phyloP scores from a whole-genome alignment of 2,888 invertebrate species.

The Hirtodrosophila histrioides region DNA sequence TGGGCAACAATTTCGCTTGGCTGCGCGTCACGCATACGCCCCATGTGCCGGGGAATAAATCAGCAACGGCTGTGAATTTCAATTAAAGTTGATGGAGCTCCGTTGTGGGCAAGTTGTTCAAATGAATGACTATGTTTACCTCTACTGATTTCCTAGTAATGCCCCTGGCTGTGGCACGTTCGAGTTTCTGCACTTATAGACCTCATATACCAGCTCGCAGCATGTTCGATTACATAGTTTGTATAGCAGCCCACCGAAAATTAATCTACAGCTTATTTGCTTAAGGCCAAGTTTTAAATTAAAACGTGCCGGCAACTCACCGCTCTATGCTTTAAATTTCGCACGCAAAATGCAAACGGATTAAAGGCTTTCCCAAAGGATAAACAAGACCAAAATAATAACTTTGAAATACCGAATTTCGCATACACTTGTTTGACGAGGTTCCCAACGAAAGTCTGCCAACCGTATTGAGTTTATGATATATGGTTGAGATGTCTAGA shows the following conservation, averaged over 20 bases:
- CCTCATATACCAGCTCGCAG: constrained; percentile 4
- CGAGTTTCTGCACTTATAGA: constrained; percentile 38
- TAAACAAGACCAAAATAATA: constrained; percentile 5
- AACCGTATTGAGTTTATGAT: too few species aligned
- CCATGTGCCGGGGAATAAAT: constrained; percentile 57
- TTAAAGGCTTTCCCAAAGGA: constrained; percentile 52
- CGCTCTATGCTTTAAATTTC: constrained; percentile 25
- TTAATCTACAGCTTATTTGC: constrained; percentile 61
- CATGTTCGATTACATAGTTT: constrained; percentile 3
- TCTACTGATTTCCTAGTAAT: constrained; percentile 33
- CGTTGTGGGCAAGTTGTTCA: constrained; percentile 41
- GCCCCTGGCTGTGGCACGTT: constrained; percentile 47
- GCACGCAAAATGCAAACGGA: constrained; percentile 58
- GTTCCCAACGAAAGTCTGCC: too few species aligned
- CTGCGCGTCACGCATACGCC: constrained; percentile 76
- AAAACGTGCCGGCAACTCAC: constrained; percentile 55
- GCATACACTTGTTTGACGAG: too few species aligned
- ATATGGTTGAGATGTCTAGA: too few species aligned
- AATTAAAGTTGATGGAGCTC: constrained; percentile 54
- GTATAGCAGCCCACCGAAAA: constrained; percentile 16
- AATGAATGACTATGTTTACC: constrained; percentile 72
- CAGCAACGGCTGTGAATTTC: constrained; percentile 72
- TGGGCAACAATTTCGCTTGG: constrained; percentile 47
- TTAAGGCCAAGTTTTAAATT: constrained; percentile 65
- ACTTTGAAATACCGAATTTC: not conserved